Evolutionary conservation across 2,888 invertebrate genomes (phyloP), one percentile per base, ranked within the genome.

Genomic region (Dynastes grantii): DNA sequence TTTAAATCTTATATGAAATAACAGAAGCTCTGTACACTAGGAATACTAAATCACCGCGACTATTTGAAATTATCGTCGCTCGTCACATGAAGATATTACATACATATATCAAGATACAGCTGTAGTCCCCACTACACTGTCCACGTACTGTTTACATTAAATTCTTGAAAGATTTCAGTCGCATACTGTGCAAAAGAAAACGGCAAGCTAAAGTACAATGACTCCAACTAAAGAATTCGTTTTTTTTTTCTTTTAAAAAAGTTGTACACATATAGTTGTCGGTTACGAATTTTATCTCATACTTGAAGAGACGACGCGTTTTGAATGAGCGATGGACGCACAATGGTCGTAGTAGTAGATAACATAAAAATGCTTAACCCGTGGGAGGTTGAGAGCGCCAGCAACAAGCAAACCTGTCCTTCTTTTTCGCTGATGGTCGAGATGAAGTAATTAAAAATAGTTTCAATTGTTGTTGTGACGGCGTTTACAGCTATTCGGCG

Each of bases 361-460:
- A 61, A 4, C 3, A 61, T 29, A 61, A 61, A 61, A 29, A 61
- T 61, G 55, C 16, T 55, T 55, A 55, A 6, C 55, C 29, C 55
- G 55, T 29, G 61, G 61, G 22, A 61, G 22, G 9, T 27, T 27
- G 51, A 13, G 68, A 49, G 22, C 16, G 65, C 37, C 0, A 8
- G 27, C 4, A 27, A 49, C 68, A 40, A 4, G 65, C 27, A 22
- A 40, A 61, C 13, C 11, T 27, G 61, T 61, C 3, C 22, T 29
- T 29, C 11, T 22, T 22, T 11, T 29, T 9, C 61, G 6, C 61
- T 29, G 6, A 37, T 37, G 32, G 32, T 37, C 32, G 5, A 32
- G 16, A 49, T 68, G 11, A 68, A 68, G 27, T 68, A 49, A 68
- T 45, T 68, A 68, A 68, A 68, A 68, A 68, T 68, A 68, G 9